Base-by-base conservation (phyloP, 2,888 invertebrate genomes). In the Bedellia somnulentella region DNA sequence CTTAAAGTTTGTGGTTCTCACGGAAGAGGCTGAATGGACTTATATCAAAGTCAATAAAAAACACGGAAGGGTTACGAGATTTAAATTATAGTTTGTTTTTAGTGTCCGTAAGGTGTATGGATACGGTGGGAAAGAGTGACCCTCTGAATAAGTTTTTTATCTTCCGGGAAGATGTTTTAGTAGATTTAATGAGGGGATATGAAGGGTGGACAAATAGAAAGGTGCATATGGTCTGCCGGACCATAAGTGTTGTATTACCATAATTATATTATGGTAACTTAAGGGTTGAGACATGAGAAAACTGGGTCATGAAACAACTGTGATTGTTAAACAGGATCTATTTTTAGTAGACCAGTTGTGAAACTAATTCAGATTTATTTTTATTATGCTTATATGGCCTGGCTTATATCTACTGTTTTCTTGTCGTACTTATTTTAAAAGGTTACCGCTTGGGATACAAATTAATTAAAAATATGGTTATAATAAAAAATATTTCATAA, bases 101-200 rank as follows among this genome's bases (percentile, higher is more conserved):
- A 43, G 45, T 43, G 49, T 42, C 46, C 51, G 57, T 64, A 61
- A 66, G 64, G 68, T 68, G 63, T 52, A 14, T 5, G 49, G 38
- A 41, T 45, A 57, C n/a, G n/a, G 70, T 73, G 73, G 71, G 71
- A 71, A 73, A 56, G 53, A 62, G 46, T 73, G 71, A 71, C 71
- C 73, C 68, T 61, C 52, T 44, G 43, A 41, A 45, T 46, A 44
- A 42, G 49, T 56, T 62, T 64, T 63, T 70, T 52, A 49, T 58
- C 52, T 58, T 71, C 73, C 73, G 70, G 73, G 51, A 71, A 68
- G 71, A 66, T 67, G 70, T 57, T 53, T 53, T 29, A 36, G 35
- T 41, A 40, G 13, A 45, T 50, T 48, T 59, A 58, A 64, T 60
- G 54, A 59, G 57, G 58, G 70, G 60, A 62, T 57, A 48, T 48